Evolutionary conservation across 2,113 vertebrate species (phyloP), one percentile per base, ranked within the genome.

Genomic region (Acinonyx jubatus): DNA sequence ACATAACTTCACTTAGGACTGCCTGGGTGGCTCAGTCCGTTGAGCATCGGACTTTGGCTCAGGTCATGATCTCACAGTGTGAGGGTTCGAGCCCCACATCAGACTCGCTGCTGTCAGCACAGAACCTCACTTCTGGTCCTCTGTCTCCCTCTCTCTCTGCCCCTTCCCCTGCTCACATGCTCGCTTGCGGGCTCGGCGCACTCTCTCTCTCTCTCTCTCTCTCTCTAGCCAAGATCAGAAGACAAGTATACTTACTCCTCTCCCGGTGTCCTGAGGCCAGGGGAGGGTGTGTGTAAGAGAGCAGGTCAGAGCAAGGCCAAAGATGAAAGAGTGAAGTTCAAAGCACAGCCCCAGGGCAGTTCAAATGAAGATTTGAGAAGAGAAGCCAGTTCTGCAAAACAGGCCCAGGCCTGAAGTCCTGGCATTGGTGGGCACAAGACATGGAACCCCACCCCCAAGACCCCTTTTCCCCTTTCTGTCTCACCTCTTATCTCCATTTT

Each of bases 351-450:
- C 48, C 16, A 7, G 48, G 94, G 65, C 50, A 74, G 33, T 27
- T 50, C 7, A 68, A 7, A 33, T 12, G n/a, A 45, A 29, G 25
- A 36, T 25, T 6, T 87, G 80, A 86, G 88, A 79, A 84, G 61
- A 76, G 33, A 48, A 76, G 66, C 29, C 90, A 92, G 79, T 36
- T 93, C 68, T 38, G 55, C 29, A 31, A 61, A 90, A 38, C 85
- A 95, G 81, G 94, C 87, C 91, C 52, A 36, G 85, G 88, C 91
- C 45, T 52, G 66, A 84, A 80, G 63, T 41, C 48, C 57, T 52
- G 66, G 18, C 5, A 7, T 25, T 16, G 57, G 1, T 5, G 16
- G 3, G 23, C 48, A n/a, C 5, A 4, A 5, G 74, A 16, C 41
- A 15, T 0, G 1, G 23, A 38, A 3, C 33, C 31, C 65, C 13